These are phyloP conservation scores for Pogonocichla stellata DNA, from an alignment of 2,113 vertebrate genomes.

Conservation along the genomic window DNA sequence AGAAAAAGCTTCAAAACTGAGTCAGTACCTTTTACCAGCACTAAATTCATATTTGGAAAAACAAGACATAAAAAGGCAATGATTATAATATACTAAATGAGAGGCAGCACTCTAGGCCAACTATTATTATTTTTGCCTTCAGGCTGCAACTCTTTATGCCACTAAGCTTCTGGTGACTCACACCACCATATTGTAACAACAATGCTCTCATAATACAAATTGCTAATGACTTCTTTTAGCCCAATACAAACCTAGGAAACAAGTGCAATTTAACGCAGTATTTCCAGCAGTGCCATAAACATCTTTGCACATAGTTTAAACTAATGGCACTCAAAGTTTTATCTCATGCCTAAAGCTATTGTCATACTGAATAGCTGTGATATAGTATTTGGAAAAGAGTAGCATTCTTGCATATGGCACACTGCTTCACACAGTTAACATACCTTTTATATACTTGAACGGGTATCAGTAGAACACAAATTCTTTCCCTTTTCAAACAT, in stretches of 20 bases:
- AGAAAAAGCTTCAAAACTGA: neutral
- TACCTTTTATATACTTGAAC: neutral
- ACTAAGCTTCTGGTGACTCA: constrained; percentile 37
- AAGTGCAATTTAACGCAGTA: neutral
- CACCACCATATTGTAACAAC: constrained; percentile 9
- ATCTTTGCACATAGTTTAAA: neutral
- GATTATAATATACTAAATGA: neutral
- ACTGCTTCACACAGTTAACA: neutral
- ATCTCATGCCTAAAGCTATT: neutral
- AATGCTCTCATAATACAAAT: constrained; percentile 38
- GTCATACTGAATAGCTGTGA: neutral
- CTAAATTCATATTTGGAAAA: neutral
- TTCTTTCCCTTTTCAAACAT: neutral
- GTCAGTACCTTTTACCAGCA: neutral
- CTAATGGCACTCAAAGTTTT: neutral
- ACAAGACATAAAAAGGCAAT: neutral
- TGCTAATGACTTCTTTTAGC: constrained; percentile 21
- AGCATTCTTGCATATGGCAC: neutral
- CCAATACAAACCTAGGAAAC: neutral
- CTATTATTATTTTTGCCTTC: neutral
- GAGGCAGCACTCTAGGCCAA: neutral
- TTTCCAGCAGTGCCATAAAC: neutral
- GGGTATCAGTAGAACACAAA: neutral
- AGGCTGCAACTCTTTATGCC: neutral
- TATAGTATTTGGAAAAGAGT: neutral